phyloP scores from a whole-genome alignment of 2,888 invertebrate species.

The Tetrapedia diversipes region DNA sequence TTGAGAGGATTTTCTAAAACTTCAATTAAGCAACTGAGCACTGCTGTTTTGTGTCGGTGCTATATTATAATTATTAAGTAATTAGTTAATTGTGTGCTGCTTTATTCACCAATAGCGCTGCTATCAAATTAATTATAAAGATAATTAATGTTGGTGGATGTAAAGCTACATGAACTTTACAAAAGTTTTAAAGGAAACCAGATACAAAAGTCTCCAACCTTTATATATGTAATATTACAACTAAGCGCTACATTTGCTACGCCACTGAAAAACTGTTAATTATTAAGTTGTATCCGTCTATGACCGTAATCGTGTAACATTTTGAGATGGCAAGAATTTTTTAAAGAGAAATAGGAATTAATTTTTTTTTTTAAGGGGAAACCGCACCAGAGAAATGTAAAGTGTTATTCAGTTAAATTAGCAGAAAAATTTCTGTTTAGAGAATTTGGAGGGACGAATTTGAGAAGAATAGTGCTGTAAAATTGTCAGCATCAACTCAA shows the following conservation, averaged over 20 bases:
- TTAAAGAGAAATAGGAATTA: slow-evolving; percentile 19
- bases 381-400: background rate
- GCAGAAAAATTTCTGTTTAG: background rate
- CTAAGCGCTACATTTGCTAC: slow-evolving; percentile 10
- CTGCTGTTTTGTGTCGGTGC: slow-evolving; percentile 13
- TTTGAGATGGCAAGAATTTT: slow-evolving; percentile 9
- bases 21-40: background rate
- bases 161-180: slow-evolving; percentile 1
- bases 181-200: background rate
- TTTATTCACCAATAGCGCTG: background rate
- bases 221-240: slow-evolving; percentile 2
- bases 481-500: background rate
- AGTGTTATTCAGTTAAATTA: slow-evolving; percentile 2
- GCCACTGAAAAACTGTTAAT: background rate
- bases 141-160: background rate
- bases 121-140: slow-evolving; percentile 1
- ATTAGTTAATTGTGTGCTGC: slow-evolving; percentile 4
- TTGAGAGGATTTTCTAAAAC: slow-evolving; percentile 13
- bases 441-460: background rate
- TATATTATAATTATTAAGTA: background rate
- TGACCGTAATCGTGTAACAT: background rate
- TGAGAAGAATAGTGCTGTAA: background rate
- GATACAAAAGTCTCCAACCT: background rate
- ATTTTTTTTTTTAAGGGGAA: background rate
- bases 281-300: background rate